Evolutionary conservation across 53 echinoderm and acorn worm species (phyloP).

Genomic region (Holothuria scabra): DNA sequence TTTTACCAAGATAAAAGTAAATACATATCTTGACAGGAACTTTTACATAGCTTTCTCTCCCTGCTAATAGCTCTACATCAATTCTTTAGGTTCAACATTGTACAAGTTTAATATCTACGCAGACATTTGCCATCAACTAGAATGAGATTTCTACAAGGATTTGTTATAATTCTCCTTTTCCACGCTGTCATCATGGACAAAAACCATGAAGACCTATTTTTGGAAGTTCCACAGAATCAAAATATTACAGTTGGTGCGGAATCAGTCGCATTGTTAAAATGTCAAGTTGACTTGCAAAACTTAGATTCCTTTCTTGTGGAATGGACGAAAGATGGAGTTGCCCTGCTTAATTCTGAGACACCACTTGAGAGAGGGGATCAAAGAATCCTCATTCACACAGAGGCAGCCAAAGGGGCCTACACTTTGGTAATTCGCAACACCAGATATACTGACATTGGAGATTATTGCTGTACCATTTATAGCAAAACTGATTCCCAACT

Average conservation of each 20-base stretch:
- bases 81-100: too few species aligned
- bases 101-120: too few species aligned
- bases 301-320: conserved; percentile 30
- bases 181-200: too few species aligned
- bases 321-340: conserved; percentile 48
- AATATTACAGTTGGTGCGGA: conserved; percentile 29
- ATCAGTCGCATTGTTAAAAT: conserved; percentile 33
- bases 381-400: conserved; percentile 39
- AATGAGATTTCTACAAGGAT: too few species aligned
- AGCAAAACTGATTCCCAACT: conserved; percentile 16
- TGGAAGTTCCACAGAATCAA: background rate
- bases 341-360: conserved; percentile 25
- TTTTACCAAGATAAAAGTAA: too few species aligned
- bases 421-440: conserved; percentile 46
- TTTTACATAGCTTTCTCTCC: too few species aligned
- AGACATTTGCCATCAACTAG: too few species aligned
- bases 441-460: background rate
- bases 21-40: too few species aligned
- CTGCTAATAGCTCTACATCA: too few species aligned
- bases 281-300: conserved; percentile 28
- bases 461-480: conserved; percentile 44
- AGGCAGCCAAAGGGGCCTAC: conserved; percentile 36
- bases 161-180: too few species aligned
- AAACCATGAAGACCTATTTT: background rate
- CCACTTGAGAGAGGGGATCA: background rate